Percentiles rank a stretch among this genome's conserved stretches.
phyloP scores from a whole-genome alignment of 2,888 invertebrate genomes.

The Acrobasis repandana region DNA sequence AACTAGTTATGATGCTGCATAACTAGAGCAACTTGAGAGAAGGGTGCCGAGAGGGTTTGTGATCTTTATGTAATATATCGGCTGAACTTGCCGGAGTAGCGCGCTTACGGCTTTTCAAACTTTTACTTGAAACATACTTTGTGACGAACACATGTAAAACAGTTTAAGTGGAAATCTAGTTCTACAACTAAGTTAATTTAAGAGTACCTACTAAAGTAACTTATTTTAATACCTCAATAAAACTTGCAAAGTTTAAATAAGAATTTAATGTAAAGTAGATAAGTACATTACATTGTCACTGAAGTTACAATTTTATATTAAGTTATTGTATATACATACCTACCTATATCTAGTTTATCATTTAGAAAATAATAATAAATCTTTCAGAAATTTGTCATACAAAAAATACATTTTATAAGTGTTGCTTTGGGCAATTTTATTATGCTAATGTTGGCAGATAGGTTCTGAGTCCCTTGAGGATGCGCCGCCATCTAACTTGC shows the following conservation, averaged over 20 bases:
- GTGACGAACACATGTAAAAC: too few relatives aligned
- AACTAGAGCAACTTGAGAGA: conserved; percentile 15
- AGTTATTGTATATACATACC: too few relatives aligned
- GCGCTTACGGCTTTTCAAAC: conserved; percentile 6
- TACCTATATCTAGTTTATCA: too few relatives aligned
- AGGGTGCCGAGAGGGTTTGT: conserved; percentile 5
- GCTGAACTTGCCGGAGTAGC: not conserved
- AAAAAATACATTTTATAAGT: conserved; percentile 35
- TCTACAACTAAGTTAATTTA: too few relatives aligned
- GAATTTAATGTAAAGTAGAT: too few relatives aligned
- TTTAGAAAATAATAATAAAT: too few relatives aligned
- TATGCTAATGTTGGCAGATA: conserved; percentile 60
- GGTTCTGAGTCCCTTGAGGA: conserved; percentile 41
- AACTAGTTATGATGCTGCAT: conserved; percentile 32
- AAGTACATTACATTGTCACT: too few relatives aligned
- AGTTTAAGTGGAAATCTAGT: too few relatives aligned
- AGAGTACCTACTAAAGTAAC: too few relatives aligned
- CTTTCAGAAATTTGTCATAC: conserved; percentile 1
- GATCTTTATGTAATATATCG: conserved; percentile 20
- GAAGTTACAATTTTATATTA: too few relatives aligned
- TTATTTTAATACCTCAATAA: too few relatives aligned
- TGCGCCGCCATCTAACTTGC: conserved; percentile 16
- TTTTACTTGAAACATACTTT: not conserved
- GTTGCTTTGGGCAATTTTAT: conserved; percentile 54
- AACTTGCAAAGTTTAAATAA: too few relatives aligned